Evolutionary conservation across 2,113 vertebrate species (phyloP), one percentile per base, ranked within the genome.

Genomic region (Indicator indicator): DNA sequence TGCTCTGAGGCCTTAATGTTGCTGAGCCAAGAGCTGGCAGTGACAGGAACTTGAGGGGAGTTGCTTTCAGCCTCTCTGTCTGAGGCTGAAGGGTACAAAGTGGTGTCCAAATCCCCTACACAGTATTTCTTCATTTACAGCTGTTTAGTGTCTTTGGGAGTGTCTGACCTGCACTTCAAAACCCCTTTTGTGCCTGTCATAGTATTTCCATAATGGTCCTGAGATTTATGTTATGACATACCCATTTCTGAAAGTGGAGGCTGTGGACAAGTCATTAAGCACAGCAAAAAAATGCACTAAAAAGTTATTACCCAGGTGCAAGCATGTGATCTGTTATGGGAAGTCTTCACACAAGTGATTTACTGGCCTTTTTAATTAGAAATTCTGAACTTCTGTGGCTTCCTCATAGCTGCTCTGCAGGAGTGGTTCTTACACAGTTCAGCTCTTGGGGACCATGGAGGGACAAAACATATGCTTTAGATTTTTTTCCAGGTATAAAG

Each of bases 211-310:
- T 88, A 83, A 68, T 71, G 60, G 52, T 88, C 12, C 88, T 72
- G 80, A 88, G 90, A 93, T 93, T 86, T 90, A 70, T 89, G 42
- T 44, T 59, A 10, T 40, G 38, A 73, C 1, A 0, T 95, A 90
- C 52, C 56, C 38, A 23, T 82, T 85, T 94, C 72, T 80, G 83
- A 83, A 95, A 90, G 86, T 52, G 56, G 64, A 83, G 76, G 33
- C 83, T 88, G 33, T 86, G 76, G 59, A 80, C 92, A 88, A 74
- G 83, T 86, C 86, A 86, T 93, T 91, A 94, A 93, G 58, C 88
- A 78, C 52, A 77, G 82, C 93, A 90, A 88, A 94, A 94, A 93
- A 67, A 60, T 48, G 71, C 71, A 65, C 30, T 74, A 71, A 85
- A 80, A 91, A 23, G 78, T 91, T 91, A 94, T 88, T 90, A 74